phyloP scores from a whole-genome alignment of 2,888 invertebrate genomes.

The Brachypterus glaber region DNA sequence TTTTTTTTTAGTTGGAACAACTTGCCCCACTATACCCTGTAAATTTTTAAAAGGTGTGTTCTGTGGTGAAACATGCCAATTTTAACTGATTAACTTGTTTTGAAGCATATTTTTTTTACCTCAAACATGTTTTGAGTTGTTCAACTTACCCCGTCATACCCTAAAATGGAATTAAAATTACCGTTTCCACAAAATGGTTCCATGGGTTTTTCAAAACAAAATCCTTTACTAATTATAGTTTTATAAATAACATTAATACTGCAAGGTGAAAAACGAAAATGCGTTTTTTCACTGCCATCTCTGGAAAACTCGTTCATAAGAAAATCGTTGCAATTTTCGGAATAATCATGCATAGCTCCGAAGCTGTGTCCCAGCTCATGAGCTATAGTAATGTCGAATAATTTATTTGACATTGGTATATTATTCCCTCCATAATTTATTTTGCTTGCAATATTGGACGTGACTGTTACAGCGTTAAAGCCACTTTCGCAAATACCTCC shows the following conservation, averaged over 20 bases:
- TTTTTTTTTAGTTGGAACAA: too few species aligned
- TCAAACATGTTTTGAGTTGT: neutral
- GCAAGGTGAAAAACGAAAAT: slow-evolving; percentile 44
- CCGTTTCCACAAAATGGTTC: slow-evolving; percentile 48
- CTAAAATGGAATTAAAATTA: slow-evolving; percentile 26
- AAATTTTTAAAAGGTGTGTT: too few species aligned
- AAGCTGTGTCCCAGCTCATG: slow-evolving; percentile 45
- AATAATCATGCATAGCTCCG: slow-evolving; percentile 45
- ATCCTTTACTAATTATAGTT: slow-evolving; percentile 44
- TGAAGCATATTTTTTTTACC: slow-evolving; percentile 1
- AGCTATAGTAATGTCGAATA: slow-evolving; percentile 33
- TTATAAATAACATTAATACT: slow-evolving; percentile 43
- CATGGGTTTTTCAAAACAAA: slow-evolving; percentile 41
- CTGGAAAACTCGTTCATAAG: slow-evolving; percentile 46
- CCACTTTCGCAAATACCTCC: slow-evolving; percentile 1
- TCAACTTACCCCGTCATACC: neutral
- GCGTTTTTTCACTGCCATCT: slow-evolving; percentile 30
- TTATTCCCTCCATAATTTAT: too few species aligned
- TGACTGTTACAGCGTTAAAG: neutral
- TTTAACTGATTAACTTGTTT: too few species aligned
- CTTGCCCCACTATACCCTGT: too few species aligned
- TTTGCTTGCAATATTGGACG: too few species aligned
- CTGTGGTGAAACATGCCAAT: too few species aligned
- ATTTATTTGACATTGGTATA: too few species aligned
- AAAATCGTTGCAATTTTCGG: slow-evolving; percentile 39